Evolutionary conservation across 2,888 invertebrate species (phyloP).

Genomic region (Omphaloscelis lunosa): DNA sequence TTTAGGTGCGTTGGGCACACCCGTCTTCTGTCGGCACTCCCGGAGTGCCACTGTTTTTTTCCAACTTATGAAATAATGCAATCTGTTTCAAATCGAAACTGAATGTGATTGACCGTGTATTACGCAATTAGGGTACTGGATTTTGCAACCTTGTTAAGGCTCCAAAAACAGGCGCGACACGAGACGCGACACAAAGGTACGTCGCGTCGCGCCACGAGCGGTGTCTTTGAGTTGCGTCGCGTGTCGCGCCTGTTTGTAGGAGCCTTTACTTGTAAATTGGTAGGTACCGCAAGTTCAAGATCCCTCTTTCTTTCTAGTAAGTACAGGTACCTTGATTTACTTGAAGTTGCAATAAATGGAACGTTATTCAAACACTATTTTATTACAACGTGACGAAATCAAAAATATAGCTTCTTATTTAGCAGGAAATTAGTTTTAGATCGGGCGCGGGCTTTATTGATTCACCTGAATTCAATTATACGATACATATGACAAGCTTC

Average conservation of each 20-base stretch:
- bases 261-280: conserved; percentile 2
- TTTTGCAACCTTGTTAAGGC: background rate
- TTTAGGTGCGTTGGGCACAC: no score
- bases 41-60: no score
- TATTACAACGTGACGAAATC: background rate
- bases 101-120: no score
- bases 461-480: background rate
- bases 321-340: background rate
- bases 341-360: background rate
- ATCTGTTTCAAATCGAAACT: no score
- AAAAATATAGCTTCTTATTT: background rate
- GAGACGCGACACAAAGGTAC: no score
- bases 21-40: no score
- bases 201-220: no score
- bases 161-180: no score
- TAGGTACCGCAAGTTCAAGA: background rate
- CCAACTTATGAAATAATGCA: no score
- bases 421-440: background rate
- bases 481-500: no score
- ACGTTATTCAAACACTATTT: background rate
- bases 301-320: background rate
- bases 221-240: no score
- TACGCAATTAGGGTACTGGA: background rate
- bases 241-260: no score
- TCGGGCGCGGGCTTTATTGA: background rate